phyloP scores from a whole-genome alignment of 2,797 vertebrate genomes.

The Anisognathus igniventris region DNA sequence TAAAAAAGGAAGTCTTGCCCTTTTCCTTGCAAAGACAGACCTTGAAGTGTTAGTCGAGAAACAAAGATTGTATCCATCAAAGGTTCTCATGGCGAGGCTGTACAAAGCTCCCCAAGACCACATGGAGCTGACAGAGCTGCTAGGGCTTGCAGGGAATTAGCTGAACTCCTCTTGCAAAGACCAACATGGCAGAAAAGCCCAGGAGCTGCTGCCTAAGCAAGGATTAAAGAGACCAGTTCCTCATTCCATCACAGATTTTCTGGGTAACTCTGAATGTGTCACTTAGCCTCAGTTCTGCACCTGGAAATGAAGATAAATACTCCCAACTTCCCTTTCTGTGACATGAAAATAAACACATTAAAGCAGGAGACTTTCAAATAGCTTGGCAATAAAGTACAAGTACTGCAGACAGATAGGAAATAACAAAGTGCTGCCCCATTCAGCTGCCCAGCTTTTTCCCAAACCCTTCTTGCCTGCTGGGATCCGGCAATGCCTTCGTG shows the following conservation, averaged over 20 bases:
- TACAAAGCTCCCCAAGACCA: background rate
- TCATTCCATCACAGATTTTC: constrained; percentile 26
- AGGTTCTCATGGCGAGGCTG: background rate
- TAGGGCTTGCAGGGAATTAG: background rate
- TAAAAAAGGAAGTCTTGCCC: constrained; percentile 50
- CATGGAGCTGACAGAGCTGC: background rate
- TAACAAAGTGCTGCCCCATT: constrained; percentile 44
- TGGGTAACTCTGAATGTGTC: background rate
- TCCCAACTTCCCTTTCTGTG: constrained; percentile 28
- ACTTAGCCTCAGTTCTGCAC: background rate
- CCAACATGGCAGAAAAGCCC: background rate
- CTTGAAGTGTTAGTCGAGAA: constrained; percentile 23
- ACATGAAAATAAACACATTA: constrained; percentile 55
- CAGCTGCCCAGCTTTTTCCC: background rate
- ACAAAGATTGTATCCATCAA: constrained; percentile 33
- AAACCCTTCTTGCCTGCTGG: constrained; percentile 10
- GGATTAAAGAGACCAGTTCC: background rate
- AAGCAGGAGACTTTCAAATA: constrained; percentile 24
- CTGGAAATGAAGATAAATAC: constrained; percentile 57
- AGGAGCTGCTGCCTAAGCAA: background rate
- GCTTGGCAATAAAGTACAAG: constrained; percentile 26
- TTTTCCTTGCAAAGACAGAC: constrained; percentile 41
- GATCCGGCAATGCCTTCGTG: background rate
- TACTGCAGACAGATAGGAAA: constrained; percentile 33
- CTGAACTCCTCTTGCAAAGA: background rate